Conservation (phyloP, 1,140 invertebrate genomes). For the Drosophila arawakana region DNA sequence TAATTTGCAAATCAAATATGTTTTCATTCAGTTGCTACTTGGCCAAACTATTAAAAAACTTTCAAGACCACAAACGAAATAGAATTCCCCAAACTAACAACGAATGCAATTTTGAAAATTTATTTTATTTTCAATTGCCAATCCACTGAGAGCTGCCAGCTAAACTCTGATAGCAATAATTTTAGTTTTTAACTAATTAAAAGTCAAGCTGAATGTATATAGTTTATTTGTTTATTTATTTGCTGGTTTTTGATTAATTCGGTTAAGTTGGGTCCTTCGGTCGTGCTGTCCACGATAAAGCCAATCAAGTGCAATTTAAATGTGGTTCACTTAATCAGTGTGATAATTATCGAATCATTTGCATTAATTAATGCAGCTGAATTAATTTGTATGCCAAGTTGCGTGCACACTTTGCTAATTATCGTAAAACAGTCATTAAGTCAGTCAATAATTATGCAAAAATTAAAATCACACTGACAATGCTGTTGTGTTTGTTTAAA, state of each 20-base stretch:
- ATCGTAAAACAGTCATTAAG: constrained; percentile 7
- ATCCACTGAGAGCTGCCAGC: constrained; percentile 1
- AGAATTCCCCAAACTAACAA: constrained; percentile 1
- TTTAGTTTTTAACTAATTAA: constrained; percentile 39
- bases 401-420: constrained; percentile 9
- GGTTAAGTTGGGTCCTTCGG: constrained; percentile 9
- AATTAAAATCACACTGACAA: background rate
- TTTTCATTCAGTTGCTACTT: background rate
- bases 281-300: background rate
- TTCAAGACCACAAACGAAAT: background rate
- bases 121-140: constrained; percentile 19
- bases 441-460: constrained; percentile 11
- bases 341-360: constrained; percentile 56
- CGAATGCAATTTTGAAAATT: constrained; percentile 1
- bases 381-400: constrained; percentile 23
- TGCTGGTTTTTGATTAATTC: constrained; percentile 18
- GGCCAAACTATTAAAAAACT: background rate
- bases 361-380: constrained; percentile 56
- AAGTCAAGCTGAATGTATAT: constrained; percentile 13
- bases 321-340: constrained; percentile 56
- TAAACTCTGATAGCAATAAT: constrained; percentile 19
- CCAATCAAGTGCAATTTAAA: constrained; percentile 49
- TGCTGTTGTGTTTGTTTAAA: too few species aligned
- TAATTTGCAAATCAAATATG: background rate
- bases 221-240: constrained; percentile 4